Base-by-base conservation (phyloP, 2,797 vertebrate species). In the Melopsittacus undulatus region DNA sequence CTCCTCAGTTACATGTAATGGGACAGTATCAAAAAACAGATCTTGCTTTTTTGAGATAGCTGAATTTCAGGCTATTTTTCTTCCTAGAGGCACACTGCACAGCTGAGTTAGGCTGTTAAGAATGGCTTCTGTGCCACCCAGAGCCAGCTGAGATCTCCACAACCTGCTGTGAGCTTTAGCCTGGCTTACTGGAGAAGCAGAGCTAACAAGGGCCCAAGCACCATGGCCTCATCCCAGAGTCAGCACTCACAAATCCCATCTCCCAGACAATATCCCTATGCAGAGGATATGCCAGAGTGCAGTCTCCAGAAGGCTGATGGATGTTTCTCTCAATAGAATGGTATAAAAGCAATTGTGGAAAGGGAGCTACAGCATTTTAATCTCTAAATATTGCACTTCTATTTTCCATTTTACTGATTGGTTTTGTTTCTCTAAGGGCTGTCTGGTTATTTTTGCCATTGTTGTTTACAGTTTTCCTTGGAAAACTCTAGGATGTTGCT, bases 381-480 rank as follows among this genome's bases (percentile, higher is more conserved):
- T 27, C 16, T 43, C n/a, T 69, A 23, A 90, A 89, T 59, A 63
- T 6, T 15, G 29, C 46, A 34, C 7, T 48, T 94, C 54, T 73
- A 17, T 78, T 73, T 86, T 64, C 40, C 42, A 51, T 68, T 91
- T 82, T 61, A 78, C 46, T 67, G 46, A 34, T 4, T 21, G 45
- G 8, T 7, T 42, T 74, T 78, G 11, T 61, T 74, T 72, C 54
- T 93, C 26, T 72, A 75, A 68, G 1, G 83, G 45, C 34, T 77
- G 70, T 34, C 88, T 77, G 68, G 48, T 45, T 85, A 48, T 77
- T 95, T 95, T 95, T 95, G 75, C 32, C 30, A 17, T 24, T 51
- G 49, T 56, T 83, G 83, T 85, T 92, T 83, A 59, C 75, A 78
- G 64, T 54, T 77, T 83, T 95, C 54, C 51, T 87, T 45, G 27